Conservation (phyloP, 2,797 vertebrate species). For the Cacajao melanocephalus region DNA sequence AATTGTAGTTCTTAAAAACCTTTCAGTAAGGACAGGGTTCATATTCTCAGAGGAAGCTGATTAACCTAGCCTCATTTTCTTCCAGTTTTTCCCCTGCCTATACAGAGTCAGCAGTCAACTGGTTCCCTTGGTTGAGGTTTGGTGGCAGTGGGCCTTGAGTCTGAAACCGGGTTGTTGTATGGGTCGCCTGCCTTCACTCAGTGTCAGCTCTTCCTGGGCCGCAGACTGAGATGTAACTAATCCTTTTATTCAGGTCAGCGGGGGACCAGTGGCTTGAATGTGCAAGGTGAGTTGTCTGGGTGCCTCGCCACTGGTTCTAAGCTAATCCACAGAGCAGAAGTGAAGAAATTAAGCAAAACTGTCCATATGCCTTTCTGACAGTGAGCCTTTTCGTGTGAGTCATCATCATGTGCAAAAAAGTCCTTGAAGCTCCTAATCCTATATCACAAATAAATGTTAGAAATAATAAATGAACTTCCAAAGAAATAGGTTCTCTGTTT, state of each 20-base stretch:
- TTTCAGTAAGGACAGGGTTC: constrained; percentile 27
- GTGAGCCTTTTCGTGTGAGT: not conserved
- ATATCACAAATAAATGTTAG: not conserved
- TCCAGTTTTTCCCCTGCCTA: not conserved
- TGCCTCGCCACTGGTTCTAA: not conserved
- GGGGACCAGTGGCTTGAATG: not conserved
- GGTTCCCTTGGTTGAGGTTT: not conserved
- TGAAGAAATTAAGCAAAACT: not conserved
- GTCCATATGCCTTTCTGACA: not conserved
- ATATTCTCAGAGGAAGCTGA: not conserved
- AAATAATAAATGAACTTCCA: not conserved
- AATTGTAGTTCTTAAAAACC: constrained; percentile 22
- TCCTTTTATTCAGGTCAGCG: not conserved
- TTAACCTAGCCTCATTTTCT: not conserved
- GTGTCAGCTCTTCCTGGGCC: not conserved
- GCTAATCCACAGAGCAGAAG: not conserved
- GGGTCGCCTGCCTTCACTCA: not conserved
- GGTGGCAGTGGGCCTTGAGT: not conserved
- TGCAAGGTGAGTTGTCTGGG: not conserved
- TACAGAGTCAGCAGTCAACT: not conserved
- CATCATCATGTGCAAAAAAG: not conserved
- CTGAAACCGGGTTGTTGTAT: not conserved
- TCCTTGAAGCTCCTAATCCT: not conserved
- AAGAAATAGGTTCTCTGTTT: not conserved
- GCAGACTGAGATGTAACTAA: not conserved